Evolutionary conservation across 2,797 vertebrate genomes (phyloP), one percentile per base, ranked within the genome.

Genomic region (Uromys caudimaculatus): DNA sequence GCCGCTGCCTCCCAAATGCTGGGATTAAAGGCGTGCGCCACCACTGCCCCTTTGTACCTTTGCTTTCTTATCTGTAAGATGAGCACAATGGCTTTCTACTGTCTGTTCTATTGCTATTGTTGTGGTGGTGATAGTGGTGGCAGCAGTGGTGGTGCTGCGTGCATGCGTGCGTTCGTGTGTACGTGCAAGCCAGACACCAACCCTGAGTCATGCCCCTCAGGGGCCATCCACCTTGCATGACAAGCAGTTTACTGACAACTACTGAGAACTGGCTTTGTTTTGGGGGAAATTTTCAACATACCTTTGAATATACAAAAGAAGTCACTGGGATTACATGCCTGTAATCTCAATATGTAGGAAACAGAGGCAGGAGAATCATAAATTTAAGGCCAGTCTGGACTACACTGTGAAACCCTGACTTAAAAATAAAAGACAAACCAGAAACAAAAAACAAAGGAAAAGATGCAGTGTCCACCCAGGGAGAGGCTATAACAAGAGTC

Each of bases 231-330:
- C 19, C 32, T 50, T 35, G 44, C 29, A 23, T 67, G 44, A 50
- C 3, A 35, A 69, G 32, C 23, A 85, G 21, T 85, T 67, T 24
- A 50, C 29, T 69, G 47, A 71, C 64, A 35, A 13, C 12, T n/a
- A 6, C 84, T 50, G 12, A 87, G 35, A 87, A 17, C 35, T 87
- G 8, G 69, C 29, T 60, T 89, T 76, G 54, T 60, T 16, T 47
- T 32, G 44, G 19, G n/a, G 47, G 56, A 86, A 92, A 86, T 84
- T 3, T 83, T 93, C 64, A 89, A 92, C 88, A 52, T 13, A 4
- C 12, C 29, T 89, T 91, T 87, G 60, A 56, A 89, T 94, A 50
- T 71, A 29, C 77, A 76, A 83, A 93, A 84, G 38, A 60, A 58
- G 29, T 47, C 32, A 52, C 7, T 54, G 64, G 64, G 50, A 56